Evolutionary conservation across 2,797 vertebrate genomes (phyloP).

Genomic region (Diglossa cyanea): DNA sequence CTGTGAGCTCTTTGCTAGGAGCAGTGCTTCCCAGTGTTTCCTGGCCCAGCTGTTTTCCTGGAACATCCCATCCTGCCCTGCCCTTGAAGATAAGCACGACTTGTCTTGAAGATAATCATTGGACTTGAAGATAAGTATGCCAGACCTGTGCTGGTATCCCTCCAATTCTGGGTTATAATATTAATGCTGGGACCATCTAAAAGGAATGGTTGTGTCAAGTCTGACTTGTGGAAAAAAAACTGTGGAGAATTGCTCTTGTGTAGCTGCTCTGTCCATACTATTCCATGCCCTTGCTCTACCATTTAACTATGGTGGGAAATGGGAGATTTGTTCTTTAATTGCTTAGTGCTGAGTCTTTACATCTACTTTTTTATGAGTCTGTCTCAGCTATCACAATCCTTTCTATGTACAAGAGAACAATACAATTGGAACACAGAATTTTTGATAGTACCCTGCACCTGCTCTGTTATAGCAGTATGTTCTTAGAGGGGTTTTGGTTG

Average conservation of each 20-base stretch:
- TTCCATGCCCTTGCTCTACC: neutral
- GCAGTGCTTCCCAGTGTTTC: neutral
- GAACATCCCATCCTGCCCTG: neutral
- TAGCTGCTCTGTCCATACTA: neutral
- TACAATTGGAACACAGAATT: neutral
- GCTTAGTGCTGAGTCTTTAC: neutral
- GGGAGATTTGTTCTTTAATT: neutral
- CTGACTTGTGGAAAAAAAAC: neutral
- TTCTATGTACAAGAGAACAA: neutral
- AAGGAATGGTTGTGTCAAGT: neutral
- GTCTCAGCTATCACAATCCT: neutral
- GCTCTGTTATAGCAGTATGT: neutral
- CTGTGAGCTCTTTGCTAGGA: neutral
- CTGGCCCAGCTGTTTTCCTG: neutral
- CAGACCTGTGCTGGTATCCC: neutral
- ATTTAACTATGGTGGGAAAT: neutral
- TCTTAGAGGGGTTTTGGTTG: neutral
- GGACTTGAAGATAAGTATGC: neutral
- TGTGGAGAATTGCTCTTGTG: neutral
- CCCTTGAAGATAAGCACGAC: no score
- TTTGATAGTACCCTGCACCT: neutral
- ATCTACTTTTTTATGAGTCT: neutral
- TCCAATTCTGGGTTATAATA: neutral
- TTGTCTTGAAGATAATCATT: no score
- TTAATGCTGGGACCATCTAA: neutral